These are phyloP conservation scores for Nibea coibor DNA, from an alignment of 2,113 vertebrate genomes.

Conservation along the genomic window DNA sequence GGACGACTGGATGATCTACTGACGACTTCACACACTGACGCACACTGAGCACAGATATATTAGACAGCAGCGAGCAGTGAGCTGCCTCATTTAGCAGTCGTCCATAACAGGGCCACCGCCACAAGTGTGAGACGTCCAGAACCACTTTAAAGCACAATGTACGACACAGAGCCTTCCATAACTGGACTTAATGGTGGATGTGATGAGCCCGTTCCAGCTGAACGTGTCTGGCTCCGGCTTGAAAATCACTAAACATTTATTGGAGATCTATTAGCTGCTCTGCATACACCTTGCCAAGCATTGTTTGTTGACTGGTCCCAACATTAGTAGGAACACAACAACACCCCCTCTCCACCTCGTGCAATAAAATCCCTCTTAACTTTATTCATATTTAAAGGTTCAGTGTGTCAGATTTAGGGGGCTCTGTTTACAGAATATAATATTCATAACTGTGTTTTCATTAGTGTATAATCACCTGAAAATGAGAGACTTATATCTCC, in stretches of 20 bases:
- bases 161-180: neutral
- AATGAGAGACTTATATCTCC: no score
- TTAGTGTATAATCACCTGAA: no score
- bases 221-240: slow-evolving; percentile 1
- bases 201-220: neutral
- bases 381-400: no score
- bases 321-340: no score
- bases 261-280: slow-evolving; percentile 4
- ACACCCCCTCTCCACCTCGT: no score
- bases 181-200: neutral
- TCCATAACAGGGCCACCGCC: neutral
- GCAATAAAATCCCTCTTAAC: no score
- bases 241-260: neutral
- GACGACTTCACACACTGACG: neutral
- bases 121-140: neutral
- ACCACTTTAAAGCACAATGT: neutral
- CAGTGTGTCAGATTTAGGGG: no score
- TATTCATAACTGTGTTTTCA: no score
- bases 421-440: no score
- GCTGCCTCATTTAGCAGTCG: neutral
- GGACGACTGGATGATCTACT: neutral
- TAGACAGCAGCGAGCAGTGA: neutral
- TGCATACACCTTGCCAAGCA: neutral
- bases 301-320: neutral
- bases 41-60: neutral